Evolutionary conservation across 35 echinoderm and acorn worm genomes (phyloP), one percentile per base, ranked within the genome.

Genomic region (Ophioderma brevispina): DNA sequence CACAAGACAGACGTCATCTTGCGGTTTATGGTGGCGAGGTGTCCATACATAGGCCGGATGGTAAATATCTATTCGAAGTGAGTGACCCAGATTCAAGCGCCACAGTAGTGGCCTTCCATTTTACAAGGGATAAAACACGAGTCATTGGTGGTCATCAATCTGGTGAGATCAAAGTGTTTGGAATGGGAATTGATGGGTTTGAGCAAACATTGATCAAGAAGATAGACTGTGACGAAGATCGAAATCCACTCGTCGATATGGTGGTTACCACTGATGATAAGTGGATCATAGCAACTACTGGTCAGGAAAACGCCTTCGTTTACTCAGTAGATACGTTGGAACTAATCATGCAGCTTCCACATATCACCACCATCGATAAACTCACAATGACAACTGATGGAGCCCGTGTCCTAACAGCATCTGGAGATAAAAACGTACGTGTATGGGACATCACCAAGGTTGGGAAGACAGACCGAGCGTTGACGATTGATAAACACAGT

Each of bases 391-490:
- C 83, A 0, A 31, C 37, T 1, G 83, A 85, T 63, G 52, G 83
- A 23, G 63, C 83, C 31, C 33, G 63, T 32, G 63, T 85, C 14
- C 83, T 85, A 6, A 85, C 83, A 17, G 83, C 49, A 36, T 85
- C 83, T 14, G 52, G 39, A 37, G 83, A 85, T 55, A 85, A 85
- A 34, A 85, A 85, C 83, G 83, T 85, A 32, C 83, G 83, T 37
- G 52, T 85, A 23, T 85, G 83, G 83, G 83, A 85, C 35, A 21
- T 85, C 35, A 59, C 31, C 15, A 85, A 85, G 52, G 34, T 85
- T 28, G 63, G 63, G 2, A 63, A 33, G 33, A 30, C 63, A 36
- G 55, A 33, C 15, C 46, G 35, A 32, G 52, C 34, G 63, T 19
- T 38, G 23, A 33, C 13, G 23, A 55, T 85, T 10, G n/a, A 36